Evolutionary conservation across 2,797 vertebrate genomes (phyloP).

Genomic region (Siniperca undulata): DNA sequence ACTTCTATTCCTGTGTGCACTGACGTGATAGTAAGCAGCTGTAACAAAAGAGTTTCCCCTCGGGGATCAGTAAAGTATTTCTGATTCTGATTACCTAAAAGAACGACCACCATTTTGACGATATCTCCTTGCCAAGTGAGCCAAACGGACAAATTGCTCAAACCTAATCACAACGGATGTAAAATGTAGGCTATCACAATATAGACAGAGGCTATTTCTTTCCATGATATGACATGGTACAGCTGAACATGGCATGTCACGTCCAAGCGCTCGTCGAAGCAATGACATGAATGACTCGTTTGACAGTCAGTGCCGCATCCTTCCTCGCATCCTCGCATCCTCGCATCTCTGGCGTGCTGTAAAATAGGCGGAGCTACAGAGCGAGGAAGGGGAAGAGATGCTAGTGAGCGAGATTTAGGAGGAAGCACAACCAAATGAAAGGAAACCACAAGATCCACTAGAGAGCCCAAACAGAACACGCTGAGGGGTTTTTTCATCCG

Average conservation of each 20-base stretch:
- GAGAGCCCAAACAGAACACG: not conserved
- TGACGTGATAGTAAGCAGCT: no score
- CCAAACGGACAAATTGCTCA: not conserved
- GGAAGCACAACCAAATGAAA: slow-evolving; percentile 27
- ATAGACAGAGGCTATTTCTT: no score
- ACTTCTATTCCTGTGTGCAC: no score
- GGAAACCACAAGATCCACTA: not conserved
- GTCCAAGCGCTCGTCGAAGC: no score
- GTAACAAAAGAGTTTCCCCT: no score
- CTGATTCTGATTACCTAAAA: no score
- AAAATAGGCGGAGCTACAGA: slow-evolving; percentile 39
- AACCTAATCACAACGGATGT: not conserved
- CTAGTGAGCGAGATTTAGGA: not conserved
- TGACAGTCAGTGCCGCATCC: not conserved
- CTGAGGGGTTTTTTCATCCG: not conserved
- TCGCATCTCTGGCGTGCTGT: not conserved
- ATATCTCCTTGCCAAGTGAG: not conserved
- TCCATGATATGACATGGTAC: not conserved
- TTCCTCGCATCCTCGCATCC: not conserved
- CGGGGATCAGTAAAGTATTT: no score
- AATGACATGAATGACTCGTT: no score
- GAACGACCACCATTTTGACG: no score
- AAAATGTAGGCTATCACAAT: no score
- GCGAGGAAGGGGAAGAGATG: slow-evolving; percentile 26
- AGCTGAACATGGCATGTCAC: not conserved